Evolutionary conservation across 2,113 vertebrate genomes (phyloP).

Genomic region (Hyperoodon ampullatus): DNA sequence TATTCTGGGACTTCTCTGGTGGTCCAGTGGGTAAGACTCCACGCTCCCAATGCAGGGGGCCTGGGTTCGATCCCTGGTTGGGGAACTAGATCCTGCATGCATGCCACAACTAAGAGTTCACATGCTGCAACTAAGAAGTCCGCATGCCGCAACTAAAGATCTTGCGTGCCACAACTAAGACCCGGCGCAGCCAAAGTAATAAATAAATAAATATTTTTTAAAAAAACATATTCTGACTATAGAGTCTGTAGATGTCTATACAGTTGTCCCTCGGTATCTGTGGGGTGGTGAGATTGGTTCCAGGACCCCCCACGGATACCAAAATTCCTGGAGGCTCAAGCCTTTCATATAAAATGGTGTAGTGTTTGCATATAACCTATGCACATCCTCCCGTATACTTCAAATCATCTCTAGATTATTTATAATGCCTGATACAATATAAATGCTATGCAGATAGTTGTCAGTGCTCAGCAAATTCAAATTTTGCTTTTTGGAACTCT

Average conservation of each 20-base stretch:
- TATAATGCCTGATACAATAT: background rate
- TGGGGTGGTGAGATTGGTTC: background rate
- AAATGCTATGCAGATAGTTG: background rate
- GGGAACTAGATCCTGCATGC: too few species aligned
- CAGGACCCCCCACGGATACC: background rate
- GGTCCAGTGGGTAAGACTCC: too few species aligned
- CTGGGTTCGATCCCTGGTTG: too few species aligned
- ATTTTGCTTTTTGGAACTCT: background rate
- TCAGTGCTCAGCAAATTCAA: background rate
- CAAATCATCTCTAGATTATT: background rate
- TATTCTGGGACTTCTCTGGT: background rate
- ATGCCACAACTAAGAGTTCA: too few species aligned
- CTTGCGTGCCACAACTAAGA: too few species aligned
- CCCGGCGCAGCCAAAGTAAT: too few species aligned
- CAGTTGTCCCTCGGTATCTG: background rate
- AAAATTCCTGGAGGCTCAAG: too few species aligned
- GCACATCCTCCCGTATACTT: background rate
- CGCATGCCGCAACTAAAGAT: too few species aligned
- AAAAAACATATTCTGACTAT: background rate
- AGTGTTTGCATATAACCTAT: background rate
- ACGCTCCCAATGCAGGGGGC: too few species aligned
- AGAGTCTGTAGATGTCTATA: background rate
- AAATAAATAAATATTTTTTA: too few species aligned
- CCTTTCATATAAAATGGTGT: too few species aligned
- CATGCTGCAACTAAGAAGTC: too few species aligned